Base-by-base conservation (phyloP, 2,797 vertebrate species). In the Amniataba percoides region DNA sequence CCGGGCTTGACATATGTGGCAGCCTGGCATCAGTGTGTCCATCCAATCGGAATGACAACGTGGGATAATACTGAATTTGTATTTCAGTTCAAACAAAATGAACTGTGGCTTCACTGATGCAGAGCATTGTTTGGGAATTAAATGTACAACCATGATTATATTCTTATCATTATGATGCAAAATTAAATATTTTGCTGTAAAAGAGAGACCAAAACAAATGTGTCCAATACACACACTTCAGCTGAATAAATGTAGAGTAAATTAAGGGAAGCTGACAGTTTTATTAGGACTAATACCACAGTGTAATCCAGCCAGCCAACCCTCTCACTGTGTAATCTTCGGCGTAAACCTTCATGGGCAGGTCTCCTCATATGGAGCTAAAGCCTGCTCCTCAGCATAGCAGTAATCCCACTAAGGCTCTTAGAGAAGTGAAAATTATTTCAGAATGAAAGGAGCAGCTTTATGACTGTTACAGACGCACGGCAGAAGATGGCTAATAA, bases 371-470 rank as follows among this genome's bases (percentile, higher is more conserved):
- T 87, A 82, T 76, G 83, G 81, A 81, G 89, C 88, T 89, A 91
- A 92, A 91, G 80, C 85, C 86, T 87, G 82, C 87, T 93, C 88
- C 89, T 93, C 86, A 80, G 87, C 87, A 85, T 75, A 87, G 83
- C 88, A 75, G 77, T 95, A 95, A 96, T 95, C 95, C 93, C 82
- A 69, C 88, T 95, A 95, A 95, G 93, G 87, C 94, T 95, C 94
- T 96, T 94, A 95, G 61, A 89, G 85, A 74, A 81, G 85, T 76
- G 86, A 92, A 51, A 93, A 94, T 94, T 87, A 93, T 94, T 93
- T 86, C 78, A 81, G 77, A 90, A 87, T 90, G 85, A 92, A 91
- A 91, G 77, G 81, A 89, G 56, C 76, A 80, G 87, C 88, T 89
- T 92, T 92, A 86, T 87, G 84, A 86, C 86, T 78, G 83, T 71